Evolutionary conservation across 2,797 vertebrate genomes (phyloP), one percentile per base, ranked within the genome.

Genomic region (Cirrhinus mrigala): DNA sequence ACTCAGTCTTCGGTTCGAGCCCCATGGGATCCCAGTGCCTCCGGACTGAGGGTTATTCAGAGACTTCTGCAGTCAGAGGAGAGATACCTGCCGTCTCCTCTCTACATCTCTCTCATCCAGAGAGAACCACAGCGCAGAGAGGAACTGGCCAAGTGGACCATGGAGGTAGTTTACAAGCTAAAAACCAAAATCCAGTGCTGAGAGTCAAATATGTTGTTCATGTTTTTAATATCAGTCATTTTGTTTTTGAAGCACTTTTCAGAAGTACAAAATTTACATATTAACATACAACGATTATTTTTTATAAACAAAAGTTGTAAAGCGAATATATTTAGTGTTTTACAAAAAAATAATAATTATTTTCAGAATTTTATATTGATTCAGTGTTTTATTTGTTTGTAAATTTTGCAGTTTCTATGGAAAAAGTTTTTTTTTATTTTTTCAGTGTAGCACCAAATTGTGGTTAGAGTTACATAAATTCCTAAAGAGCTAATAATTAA

Each of bases 101-200:
- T 95, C 66, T 96, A 96, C 89, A 50, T 94, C 82, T 74, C 91
- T 11, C 93, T 95, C 40, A 89, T 95, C 85, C 95, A 96, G 91
- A 87, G 92, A 87, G 93, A 95, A 4, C 95, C 95, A 0, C 87
- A 92, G 86, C 92, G 87, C 62, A 90, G 95, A 82, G 95, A 95
- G 84, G 92, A 94, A 88, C 92, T 96, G 6, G 83, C 92, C 90
- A 95, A 95, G 75, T 96, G 94, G 95, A 93, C 91, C 73, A 90
- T 96, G 89, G 93, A 96, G 94, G 95, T 96, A 92, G 27, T 15
- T 37, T 46, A 29, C 16, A 56, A 15, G 78, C n/a, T 12, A 50
- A 66, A 27, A 46, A 20, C n/a, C 44, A 50, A 73, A 74, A 52
- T 74, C 46, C 24, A 74, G n/a, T 18, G 46, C 24, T 50, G 16